Percentiles rank a stretch among this genome's conserved stretches.
Conservation (phyloP, 2,797 vertebrate species). For the Eospalax fontanierii region DNA sequence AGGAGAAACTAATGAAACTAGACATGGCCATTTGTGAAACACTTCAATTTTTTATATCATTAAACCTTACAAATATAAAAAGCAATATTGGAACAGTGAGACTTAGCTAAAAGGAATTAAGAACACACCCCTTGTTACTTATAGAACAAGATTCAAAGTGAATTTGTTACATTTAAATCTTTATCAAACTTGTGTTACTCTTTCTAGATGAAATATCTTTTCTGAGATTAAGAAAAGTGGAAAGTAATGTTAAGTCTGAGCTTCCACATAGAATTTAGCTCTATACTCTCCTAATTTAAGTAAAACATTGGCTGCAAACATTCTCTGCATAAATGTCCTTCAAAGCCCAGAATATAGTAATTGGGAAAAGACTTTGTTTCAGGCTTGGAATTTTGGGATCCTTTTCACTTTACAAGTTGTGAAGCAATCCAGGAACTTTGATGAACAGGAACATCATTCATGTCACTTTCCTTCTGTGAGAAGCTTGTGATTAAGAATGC, state of each 20-base stretch:
- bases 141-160: constrained; percentile 10
- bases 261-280: background rate
- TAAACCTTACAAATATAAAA: no score
- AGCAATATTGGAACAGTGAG: background rate
- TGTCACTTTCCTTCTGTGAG: background rate
- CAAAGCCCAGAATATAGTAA: background rate
- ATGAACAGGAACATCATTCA: constrained; percentile 18
- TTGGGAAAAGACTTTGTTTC: background rate
- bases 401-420: background rate
- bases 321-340: background rate
- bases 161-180: constrained; percentile 45
- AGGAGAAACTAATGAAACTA: background rate
- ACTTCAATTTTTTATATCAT: constrained; percentile 25
- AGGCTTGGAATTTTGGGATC: background rate
- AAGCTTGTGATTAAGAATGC: background rate
- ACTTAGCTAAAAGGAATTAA: background rate
- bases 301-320: background rate
- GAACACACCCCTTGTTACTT: background rate
- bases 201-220: constrained; percentile 23
- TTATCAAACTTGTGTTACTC: background rate
- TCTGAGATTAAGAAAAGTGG: constrained; percentile 13
- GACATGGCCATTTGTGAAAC: background rate
- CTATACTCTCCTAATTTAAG: constrained; percentile 5
- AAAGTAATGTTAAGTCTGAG: background rate
- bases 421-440: constrained; percentile 26